phyloP scores from a whole-genome alignment of 2,888 invertebrate genomes.

The Antitype chi region DNA sequence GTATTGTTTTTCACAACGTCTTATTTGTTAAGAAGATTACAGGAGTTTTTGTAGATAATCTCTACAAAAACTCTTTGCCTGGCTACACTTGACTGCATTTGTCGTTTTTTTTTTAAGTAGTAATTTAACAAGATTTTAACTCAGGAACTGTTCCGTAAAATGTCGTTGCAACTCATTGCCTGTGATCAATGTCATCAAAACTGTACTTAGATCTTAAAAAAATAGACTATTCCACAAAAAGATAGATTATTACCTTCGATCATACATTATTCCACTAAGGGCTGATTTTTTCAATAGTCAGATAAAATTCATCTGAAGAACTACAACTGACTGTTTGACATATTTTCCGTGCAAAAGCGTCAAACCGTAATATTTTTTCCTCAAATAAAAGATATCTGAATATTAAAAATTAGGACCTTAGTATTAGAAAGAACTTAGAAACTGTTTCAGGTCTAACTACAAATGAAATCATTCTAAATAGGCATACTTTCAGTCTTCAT shows the following conservation, averaged over 20 bases:
- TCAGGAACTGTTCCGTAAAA: constrained; percentile 40
- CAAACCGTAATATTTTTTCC: no score
- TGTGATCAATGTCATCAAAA: constrained; percentile 49
- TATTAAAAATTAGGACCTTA: no score
- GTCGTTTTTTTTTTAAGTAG: constrained; percentile 18
- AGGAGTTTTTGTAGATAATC: constrained; percentile 14
- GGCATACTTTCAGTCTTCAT: not conserved
- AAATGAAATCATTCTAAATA: not conserved
- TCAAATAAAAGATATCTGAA: no score
- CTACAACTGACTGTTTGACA: no score
- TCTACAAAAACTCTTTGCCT: constrained; percentile 13
- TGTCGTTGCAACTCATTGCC: constrained; percentile 38
- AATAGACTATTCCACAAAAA: no score
- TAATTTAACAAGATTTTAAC: constrained; percentile 20
- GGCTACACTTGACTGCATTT: constrained; percentile 36
- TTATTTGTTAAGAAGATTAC: not conserved
- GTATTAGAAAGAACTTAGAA: not conserved
- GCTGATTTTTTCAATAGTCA: no score
- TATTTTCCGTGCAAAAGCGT: no score
- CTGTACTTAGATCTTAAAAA: constrained; percentile 12
- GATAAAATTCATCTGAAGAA: no score
- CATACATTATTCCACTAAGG: not conserved
- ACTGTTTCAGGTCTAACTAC: not conserved
- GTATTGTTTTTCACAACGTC: not conserved
- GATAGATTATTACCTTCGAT: no score